Evolutionary conservation across 2,797 vertebrate genomes (phyloP).

Genomic region (Tachyglossus aculeatus): DNA sequence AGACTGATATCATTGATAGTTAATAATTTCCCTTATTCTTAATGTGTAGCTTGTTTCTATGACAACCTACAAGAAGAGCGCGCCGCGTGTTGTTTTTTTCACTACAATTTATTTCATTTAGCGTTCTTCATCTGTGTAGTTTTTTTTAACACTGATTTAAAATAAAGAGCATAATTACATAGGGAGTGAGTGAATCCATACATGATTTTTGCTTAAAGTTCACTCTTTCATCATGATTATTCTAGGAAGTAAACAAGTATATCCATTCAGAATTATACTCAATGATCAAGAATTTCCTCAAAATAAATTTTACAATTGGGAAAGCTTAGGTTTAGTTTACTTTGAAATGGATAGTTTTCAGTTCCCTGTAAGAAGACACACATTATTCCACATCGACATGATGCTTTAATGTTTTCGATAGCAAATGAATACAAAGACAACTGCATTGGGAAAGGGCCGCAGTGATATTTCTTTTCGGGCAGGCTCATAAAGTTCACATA

Average conservation of each 20-base stretch:
- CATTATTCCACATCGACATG: no score
- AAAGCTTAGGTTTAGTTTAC: no score
- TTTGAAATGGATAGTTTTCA: no score
- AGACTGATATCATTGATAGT: conserved; percentile 2
- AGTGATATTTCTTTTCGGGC: no score
- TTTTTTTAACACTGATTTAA: not conserved
- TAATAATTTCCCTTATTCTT: not conserved
- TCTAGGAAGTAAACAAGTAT: not conserved
- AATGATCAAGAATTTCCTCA: no score
- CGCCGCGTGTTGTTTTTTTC: not conserved
- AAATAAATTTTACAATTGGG: no score
- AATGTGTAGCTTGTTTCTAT: conserved; percentile 3
- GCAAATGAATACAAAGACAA: no score
- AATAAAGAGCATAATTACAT: conserved; percentile 3
- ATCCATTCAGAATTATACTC: no score
- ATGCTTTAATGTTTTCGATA: no score
- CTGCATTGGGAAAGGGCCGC: no score
- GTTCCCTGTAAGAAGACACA: no score
- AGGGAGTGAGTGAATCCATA: not conserved
- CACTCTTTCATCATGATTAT: not conserved
- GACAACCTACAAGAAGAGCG: conserved; percentile 1
- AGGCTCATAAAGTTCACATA: no score
- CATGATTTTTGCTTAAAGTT: not conserved
- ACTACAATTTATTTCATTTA: conserved; percentile 15
- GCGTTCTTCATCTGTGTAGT: not conserved